phyloP scores from a whole-genome alignment of 2,888 invertebrate genomes.

The Corbicula japonica region DNA sequence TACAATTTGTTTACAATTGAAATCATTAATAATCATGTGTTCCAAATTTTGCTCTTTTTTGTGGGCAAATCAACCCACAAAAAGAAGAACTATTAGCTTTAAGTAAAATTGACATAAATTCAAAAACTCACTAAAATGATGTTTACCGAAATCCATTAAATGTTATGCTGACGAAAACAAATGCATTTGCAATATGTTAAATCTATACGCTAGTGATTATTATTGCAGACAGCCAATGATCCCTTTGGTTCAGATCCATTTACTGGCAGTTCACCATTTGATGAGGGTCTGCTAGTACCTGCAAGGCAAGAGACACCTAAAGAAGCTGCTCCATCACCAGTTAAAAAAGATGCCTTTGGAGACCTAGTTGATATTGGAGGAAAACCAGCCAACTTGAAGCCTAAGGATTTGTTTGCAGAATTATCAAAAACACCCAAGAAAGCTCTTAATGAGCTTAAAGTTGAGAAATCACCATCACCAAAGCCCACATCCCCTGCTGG shows the following conservation, averaged over 20 bases:
- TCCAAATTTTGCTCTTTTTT: too few relatives aligned
- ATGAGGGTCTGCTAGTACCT: constrained; percentile 62
- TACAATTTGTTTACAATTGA: too few relatives aligned
- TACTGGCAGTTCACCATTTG: constrained; percentile 42
- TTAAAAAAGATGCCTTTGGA: constrained; percentile 70
- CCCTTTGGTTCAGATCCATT: constrained; percentile 73
- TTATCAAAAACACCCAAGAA: constrained; percentile 71
- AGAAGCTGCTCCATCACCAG: constrained; percentile 37
- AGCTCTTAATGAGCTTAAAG: constrained; percentile 76
- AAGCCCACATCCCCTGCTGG: constrained; percentile 57
- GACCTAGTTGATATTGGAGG: constrained; percentile 74
- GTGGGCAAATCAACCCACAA: too few relatives aligned
- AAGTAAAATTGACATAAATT: too few relatives aligned
- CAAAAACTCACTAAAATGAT: too few relatives aligned
- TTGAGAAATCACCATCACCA: constrained; percentile 49
- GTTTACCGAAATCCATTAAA: too few relatives aligned
- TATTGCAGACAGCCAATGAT: constrained; percentile 66
- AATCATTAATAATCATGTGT: too few relatives aligned
- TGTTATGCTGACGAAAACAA: too few relatives aligned
- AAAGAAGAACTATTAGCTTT: too few relatives aligned
- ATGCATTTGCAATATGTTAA: too few relatives aligned
- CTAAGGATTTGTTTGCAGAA: constrained; percentile 79
- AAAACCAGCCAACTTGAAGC: constrained; percentile 60
- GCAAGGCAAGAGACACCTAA: constrained; percentile 40
- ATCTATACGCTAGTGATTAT: background rate